Base-by-base conservation (phyloP, 2,113 vertebrate species). In the Ellobius talpinus region DNA sequence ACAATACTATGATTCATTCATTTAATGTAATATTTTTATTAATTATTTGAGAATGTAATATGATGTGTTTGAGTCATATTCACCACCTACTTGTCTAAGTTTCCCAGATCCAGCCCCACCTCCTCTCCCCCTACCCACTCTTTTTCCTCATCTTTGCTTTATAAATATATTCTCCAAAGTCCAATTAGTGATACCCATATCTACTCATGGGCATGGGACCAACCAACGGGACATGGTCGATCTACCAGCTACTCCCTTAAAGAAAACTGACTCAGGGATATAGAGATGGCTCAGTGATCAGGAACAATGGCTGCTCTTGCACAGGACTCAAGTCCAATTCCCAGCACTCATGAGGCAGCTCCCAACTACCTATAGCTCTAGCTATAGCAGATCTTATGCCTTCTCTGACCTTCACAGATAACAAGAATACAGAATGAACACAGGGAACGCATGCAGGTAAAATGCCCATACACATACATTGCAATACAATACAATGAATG, bases 121-220 rank as follows among this genome's bases (percentile, higher is more conserved):
- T 81, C 52, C 12, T 13, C 2, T 14, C 13, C 3, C 2, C 52
- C 11, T 10, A 14, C 24, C 39, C 63, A 45, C 0, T 42, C 42
- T 26, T 31, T 12, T 31, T 42, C 58, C 81, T 84, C n/a, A 39
- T 84, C 55, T 42, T 61, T 82, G 52, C 39, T 84, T 85, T 65
- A 45, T 45, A 45, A 65, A 39, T 85, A 31, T 85, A 65, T 65
- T 39, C n/a, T 21, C 10, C 81, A 1, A 39, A 85, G 14, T 85
- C 26, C 58, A 31, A 42, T 31, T 19, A 45, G 8, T 45, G 26
- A 26, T 85, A 3, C 58, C 14, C 7, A 65, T 45, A 19, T 45
- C 1, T 42, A 5, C 58, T 17, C 58, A 65, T 5, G 17, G 24
- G 14, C 4, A 10, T 31, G 4, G 26, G 7, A 21, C 58, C 58